A percentile compares a stretch with the other conserved stretches of the same genome.
phyloP scores from a whole-genome alignment of 2,797 vertebrate species.

The Amniataba percoides region DNA sequence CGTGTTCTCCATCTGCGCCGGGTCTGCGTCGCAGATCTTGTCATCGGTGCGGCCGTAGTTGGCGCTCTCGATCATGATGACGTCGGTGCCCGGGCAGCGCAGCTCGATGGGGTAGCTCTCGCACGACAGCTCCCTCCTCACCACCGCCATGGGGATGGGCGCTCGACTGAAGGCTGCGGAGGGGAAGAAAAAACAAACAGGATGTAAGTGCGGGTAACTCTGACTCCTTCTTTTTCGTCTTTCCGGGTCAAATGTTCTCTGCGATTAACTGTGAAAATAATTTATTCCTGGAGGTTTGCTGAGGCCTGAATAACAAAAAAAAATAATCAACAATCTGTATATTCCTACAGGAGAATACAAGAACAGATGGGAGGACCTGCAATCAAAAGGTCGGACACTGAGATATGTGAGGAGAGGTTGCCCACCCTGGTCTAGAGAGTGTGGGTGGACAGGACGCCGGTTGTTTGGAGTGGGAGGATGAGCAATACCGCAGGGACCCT shows the following conservation, averaged over 20 bases:
- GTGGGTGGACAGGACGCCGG: slow-evolving; percentile 59
- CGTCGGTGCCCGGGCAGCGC: slow-evolving; percentile 97
- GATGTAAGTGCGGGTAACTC: neutral
- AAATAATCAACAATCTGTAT: neutral
- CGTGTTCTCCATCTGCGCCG: slow-evolving; percentile 99
- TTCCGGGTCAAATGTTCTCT: neutral
- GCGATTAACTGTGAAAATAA: slow-evolving; percentile 8
- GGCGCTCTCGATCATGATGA: slow-evolving; percentile 99
- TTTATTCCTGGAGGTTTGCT: slow-evolving; percentile 2
- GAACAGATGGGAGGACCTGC: slow-evolving; percentile 42
- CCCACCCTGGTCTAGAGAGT: slow-evolving; percentile 46
- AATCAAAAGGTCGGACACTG: slow-evolving; percentile 69
- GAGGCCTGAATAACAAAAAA: slow-evolving; percentile 12
- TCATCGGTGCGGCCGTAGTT: slow-evolving; percentile 99
- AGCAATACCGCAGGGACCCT: slow-evolving; percentile 45
- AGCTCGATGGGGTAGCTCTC: slow-evolving; percentile 99
- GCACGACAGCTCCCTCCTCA: slow-evolving; percentile 96
- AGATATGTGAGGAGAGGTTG: slow-evolving; percentile 55
- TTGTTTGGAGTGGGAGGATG: slow-evolving; percentile 71
- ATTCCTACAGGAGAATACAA: slow-evolving; percentile 36
- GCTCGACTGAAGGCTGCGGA: slow-evolving; percentile 93
- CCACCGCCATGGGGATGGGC: slow-evolving; percentile 97
- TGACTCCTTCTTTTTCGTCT: neutral
- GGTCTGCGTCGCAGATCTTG: slow-evolving; percentile 99
- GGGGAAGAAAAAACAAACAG: neutral